Percentiles rank a stretch among this genome's conserved stretches.
These are phyloP conservation scores for Takifugu ocellatus DNA, from an alignment of 2,797 vertebrate species.

Conservation along the genomic window DNA sequence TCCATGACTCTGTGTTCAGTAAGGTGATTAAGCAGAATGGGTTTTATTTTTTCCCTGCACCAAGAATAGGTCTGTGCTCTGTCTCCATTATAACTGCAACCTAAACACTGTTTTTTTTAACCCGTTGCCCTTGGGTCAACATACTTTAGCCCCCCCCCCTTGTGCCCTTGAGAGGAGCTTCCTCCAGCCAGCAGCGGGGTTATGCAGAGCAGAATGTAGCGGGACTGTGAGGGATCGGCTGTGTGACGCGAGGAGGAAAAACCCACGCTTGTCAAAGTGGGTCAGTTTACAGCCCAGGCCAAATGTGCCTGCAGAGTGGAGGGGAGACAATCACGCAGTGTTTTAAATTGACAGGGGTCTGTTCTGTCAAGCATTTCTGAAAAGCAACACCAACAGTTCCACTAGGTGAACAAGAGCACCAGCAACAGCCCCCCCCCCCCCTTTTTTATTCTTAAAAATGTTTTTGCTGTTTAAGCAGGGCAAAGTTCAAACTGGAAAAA, in stretches of 20 bases:
- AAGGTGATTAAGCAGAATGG: not conserved
- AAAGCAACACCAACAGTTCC: too few species aligned
- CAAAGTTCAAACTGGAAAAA: constrained; percentile 41
- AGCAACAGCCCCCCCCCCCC: too few species aligned
- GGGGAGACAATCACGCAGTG: too few species aligned
- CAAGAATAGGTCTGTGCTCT: not conserved
- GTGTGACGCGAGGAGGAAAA: constrained; percentile 9
- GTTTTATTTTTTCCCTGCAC: not conserved
- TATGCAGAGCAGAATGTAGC: constrained; percentile 3
- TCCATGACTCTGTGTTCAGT: not conserved
- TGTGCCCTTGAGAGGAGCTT: constrained; percentile 19
- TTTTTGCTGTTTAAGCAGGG: too few species aligned
- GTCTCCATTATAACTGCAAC: constrained; percentile 1
- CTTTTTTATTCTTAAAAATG: too few species aligned
- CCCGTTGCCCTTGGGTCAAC: constrained; percentile 5
- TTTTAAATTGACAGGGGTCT: too few species aligned
- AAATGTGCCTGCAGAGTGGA: too few species aligned
- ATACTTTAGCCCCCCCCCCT: constrained; percentile 14
- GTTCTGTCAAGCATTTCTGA: too few species aligned
- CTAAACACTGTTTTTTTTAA: constrained; percentile 11
- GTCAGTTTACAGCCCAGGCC: not conserved
- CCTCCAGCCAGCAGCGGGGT: constrained; percentile 9
- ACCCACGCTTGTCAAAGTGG: not conserved
- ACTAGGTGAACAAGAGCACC: too few species aligned
- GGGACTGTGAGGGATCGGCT: not conserved